These are phyloP conservation scores for Clarias gariepinus DNA, from an alignment of 2,113 vertebrate species.

Conservation along the genomic window DNA sequence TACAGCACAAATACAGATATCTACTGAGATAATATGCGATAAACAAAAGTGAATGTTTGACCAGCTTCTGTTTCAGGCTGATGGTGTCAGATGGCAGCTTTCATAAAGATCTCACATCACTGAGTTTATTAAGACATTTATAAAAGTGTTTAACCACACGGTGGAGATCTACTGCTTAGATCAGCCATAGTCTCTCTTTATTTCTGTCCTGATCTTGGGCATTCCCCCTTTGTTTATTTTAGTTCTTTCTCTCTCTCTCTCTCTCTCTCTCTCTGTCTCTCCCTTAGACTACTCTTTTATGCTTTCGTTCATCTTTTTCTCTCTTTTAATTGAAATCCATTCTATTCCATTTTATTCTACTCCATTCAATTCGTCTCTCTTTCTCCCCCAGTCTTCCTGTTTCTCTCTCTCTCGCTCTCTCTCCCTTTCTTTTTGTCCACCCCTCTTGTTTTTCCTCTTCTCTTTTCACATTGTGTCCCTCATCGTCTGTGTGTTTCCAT, in stretches of 20 bases:
- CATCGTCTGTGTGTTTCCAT: neutral
- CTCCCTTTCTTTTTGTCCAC: neutral
- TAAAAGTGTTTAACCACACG: conserved; percentile 36
- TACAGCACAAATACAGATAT: neutral
- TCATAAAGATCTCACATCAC: neutral
- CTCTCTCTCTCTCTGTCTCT: neutral
- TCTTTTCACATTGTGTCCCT: neutral
- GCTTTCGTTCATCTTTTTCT: neutral
- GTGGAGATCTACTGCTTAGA: conserved; percentile 44
- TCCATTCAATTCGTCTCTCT: neutral
- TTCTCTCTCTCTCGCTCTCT: neutral
- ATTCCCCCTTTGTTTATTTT: neutral
- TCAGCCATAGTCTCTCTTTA: neutral
- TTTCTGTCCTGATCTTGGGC: neutral
- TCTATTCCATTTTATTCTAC: neutral
- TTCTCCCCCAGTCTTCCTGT: neutral
- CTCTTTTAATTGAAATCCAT: neutral
- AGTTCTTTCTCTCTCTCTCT: neutral
- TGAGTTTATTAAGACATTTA: neutral
- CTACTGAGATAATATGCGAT: neutral
- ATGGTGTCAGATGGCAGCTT: neutral
- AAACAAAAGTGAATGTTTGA: neutral
- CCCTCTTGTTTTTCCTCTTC: neutral
- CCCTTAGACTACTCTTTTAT: neutral
- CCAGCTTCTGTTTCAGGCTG: neutral